phyloP scores from a whole-genome alignment of 1,140 invertebrate species.

The Meloidogyne hapla region DNA sequence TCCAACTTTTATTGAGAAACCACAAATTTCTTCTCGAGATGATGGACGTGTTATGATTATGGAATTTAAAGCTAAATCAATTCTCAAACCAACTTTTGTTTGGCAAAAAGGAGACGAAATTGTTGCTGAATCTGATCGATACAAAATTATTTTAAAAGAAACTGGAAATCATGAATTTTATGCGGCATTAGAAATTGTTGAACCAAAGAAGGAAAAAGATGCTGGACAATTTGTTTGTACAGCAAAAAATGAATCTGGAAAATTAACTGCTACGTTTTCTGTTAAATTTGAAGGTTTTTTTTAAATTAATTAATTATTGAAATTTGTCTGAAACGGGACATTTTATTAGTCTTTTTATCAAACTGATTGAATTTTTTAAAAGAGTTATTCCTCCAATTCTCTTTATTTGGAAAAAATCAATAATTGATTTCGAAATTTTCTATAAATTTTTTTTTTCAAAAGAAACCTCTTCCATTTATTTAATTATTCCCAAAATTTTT shows the following conservation, averaged over 20 bases:
- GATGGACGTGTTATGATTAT: constrained; percentile 94
- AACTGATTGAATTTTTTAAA: too few species aligned
- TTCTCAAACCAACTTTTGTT: constrained; percentile 86
- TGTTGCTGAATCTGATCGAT: constrained; percentile 81
- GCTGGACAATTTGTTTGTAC: constrained; percentile 64
- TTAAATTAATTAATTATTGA: background rate
- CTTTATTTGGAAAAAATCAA: too few species aligned
- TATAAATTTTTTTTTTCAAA: too few species aligned
- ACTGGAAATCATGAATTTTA: constrained; percentile 61
- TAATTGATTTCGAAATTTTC: too few species aligned
- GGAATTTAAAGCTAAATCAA: constrained; percentile 88
- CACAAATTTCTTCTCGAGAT: constrained; percentile 86
- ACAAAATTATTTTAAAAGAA: constrained; percentile 63
- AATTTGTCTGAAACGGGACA: too few species aligned
- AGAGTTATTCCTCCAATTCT: too few species aligned
- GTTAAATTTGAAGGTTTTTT: constrained; percentile 64
- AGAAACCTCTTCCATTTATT: too few species aligned
- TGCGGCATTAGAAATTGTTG: constrained; percentile 61
- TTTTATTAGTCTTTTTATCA: too few species aligned
- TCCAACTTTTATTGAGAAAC: constrained; percentile 96
- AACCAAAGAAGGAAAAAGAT: constrained; percentile 64
- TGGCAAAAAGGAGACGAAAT: constrained; percentile 82
- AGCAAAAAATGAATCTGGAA: constrained; percentile 64
- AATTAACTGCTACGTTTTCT: constrained; percentile 63
- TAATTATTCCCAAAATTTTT: too few species aligned